phyloP scores from a whole-genome alignment of 2,113 vertebrate genomes.

The Tinamus guttatus region DNA sequence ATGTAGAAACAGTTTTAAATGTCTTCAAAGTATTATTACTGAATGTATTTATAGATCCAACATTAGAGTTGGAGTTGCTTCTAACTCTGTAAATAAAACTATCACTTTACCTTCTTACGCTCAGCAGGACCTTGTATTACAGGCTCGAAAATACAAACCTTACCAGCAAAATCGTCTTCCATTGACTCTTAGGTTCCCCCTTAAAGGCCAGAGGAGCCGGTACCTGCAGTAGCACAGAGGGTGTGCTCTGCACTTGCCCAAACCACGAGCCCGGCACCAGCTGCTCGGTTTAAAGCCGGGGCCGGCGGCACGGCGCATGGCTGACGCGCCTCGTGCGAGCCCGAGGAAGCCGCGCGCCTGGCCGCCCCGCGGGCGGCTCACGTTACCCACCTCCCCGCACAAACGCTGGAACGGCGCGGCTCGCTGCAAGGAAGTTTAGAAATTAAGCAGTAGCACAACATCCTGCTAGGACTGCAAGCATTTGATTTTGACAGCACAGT shows the following conservation, averaged over 20 bases:
- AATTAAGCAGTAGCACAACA: conserved; percentile 43
- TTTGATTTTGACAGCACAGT: conserved; percentile 59
- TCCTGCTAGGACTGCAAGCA: conserved; percentile 53
- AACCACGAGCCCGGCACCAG: conserved; percentile 79
- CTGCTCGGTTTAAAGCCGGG: conserved; percentile 77
- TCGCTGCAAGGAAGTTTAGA: conserved; percentile 71
- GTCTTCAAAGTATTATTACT: background rate
- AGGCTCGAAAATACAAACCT: background rate
- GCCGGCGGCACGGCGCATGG: conserved; percentile 78
- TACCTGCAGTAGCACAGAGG: conserved; percentile 59
- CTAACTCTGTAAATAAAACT: background rate
- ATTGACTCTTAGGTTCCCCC: conserved; percentile 31
- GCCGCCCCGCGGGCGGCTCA: conserved; percentile 68
- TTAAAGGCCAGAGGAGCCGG: conserved; percentile 65
- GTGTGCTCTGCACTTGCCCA: conserved; percentile 76
- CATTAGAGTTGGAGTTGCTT: background rate
- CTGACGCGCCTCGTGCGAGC: conserved; percentile 74
- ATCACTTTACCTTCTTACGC: background rate
- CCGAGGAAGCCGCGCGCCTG: conserved; percentile 71
- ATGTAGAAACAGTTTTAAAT: background rate
- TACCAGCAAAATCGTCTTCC: conserved; percentile 51
- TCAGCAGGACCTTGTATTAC: background rate
- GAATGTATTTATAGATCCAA: background rate
- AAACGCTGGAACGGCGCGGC: conserved; percentile 56
- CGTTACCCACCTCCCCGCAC: conserved; percentile 76